Base-by-base conservation (phyloP, 2,113 vertebrate genomes). In the Coptodon bakossiorum region DNA sequence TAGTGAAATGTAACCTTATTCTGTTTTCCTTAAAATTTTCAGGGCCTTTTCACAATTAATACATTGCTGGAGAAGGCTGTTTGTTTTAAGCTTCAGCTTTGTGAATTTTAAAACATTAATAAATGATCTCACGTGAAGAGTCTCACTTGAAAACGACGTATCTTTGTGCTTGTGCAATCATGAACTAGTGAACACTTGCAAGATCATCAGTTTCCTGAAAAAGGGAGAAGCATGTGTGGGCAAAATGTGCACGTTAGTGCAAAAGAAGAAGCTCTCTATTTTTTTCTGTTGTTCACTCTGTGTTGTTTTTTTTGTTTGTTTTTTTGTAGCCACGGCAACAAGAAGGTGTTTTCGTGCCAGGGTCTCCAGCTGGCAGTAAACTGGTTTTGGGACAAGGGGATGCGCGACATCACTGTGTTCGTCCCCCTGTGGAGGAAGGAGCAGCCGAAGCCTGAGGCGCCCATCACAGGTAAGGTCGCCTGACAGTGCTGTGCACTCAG, bases 361-460 rank as follows among this genome's bases (percentile, higher is more conserved):
- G 98, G 98, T 38, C 97, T 98, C 84, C 97, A 97, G 92, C 96
- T 99, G 94, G 98, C 97, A 0, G 97, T 99, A 87, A 96, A 96
- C 90, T 99, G 98, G 98, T 98, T 99, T 94, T 96, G 96, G 94
- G 93, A 97, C 34, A 96, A 96, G 90, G 98, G 98, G 5, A 95
- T 98, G 83, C 96, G 95, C 0, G 96, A 98, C 95, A 98, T 99
- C 96, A 99, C 98, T 1, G 98, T 98, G 81, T 98, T 99, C 73
- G 97, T 99, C 3, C 98, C 98, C 1, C 96, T 97, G 82, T 99
- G 98, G 98, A 97, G 98, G 93, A 99, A 98, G 91, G 97, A 97
- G 13, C 96, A 96, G 27, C 90, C 97, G 1, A 95, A 97, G 50
- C 95, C 96, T 3, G 98, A 98, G 12, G 95, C 95, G 3, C 97